These are phyloP conservation scores for Synergus japonicus DNA, from an alignment of 2,888 invertebrate genomes.

Conservation along the genomic window DNA sequence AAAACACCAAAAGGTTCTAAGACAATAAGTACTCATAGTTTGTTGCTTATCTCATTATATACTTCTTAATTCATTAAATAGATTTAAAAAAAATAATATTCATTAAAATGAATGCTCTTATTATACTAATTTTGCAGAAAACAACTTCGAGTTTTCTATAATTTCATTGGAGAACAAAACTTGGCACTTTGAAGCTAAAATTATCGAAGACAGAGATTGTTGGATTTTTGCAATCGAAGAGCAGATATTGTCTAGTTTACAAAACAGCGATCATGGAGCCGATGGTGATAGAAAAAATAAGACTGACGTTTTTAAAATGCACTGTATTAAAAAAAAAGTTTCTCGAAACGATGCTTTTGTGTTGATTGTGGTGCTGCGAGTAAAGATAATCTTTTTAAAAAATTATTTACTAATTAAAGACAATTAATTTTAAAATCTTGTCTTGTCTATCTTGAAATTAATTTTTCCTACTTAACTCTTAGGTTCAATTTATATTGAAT, in stretches of 20 bases:
- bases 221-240: constrained; percentile 98
- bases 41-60: neutral
- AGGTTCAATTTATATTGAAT: constrained; percentile 39
- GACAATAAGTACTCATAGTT: constrained; percentile 82
- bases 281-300: constrained; percentile 78
- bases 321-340: constrained; percentile 83
- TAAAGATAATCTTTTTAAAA: no score
- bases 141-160: constrained; percentile 95
- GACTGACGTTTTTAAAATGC: constrained; percentile 82
- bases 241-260: constrained; percentile 94
- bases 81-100: neutral
- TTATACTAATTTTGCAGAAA: constrained; percentile 80
- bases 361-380: constrained; percentile 95
- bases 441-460: no score
- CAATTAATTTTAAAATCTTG: no score
- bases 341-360: constrained; percentile 90
- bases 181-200: constrained; percentile 98
- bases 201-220: constrained; percentile 93
- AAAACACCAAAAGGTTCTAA: constrained; percentile 95
- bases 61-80: neutral
- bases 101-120: neutral
- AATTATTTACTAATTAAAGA: no score
- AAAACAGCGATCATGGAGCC: constrained; percentile 82
- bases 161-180: constrained; percentile 97
- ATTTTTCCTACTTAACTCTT: no score